phyloP scores from a whole-genome alignment of 2,113 vertebrate species.

The Callospermophilus lateralis region DNA sequence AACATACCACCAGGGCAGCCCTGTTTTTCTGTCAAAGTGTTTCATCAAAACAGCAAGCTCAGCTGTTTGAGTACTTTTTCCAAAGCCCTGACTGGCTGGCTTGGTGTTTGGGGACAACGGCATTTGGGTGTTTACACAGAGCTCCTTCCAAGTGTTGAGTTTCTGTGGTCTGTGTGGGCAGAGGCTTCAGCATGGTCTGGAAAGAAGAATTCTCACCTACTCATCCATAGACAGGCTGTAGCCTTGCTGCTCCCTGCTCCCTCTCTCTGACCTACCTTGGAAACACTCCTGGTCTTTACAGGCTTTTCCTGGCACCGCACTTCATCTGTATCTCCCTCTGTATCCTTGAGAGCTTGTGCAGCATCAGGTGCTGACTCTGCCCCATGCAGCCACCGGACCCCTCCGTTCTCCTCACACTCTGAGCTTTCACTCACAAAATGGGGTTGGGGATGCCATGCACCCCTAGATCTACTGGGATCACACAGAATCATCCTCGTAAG shows the following conservation, averaged over 20 bases:
- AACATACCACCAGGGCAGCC: background rate
- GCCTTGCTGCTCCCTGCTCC: background rate
- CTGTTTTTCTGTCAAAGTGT: constrained; percentile 44
- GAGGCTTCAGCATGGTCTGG: background rate
- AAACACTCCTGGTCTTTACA: background rate
- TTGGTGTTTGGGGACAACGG: background rate
- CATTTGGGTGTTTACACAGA: background rate
- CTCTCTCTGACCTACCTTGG: background rate
- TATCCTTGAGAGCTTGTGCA: background rate
- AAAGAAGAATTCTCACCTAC: background rate
- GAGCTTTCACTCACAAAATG: background rate
- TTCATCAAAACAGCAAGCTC: constrained; percentile 46
- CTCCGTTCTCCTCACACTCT: background rate
- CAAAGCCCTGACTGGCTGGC: background rate
- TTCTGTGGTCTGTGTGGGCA: background rate
- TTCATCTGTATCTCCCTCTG: background rate
- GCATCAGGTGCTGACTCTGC: background rate
- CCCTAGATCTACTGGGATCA: background rate
- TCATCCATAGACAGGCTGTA: background rate
- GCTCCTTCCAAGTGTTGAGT: background rate
- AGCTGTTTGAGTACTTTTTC: background rate
- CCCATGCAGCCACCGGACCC: fast-evolving
- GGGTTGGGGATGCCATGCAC: background rate
- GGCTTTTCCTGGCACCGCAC: background rate
- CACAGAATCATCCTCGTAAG: background rate